A percentile compares a stretch with the other conserved stretches of the same genome.
phyloP scores from a whole-genome alignment of 1,140 invertebrate genomes.

The Drosophila nigrodunni region DNA sequence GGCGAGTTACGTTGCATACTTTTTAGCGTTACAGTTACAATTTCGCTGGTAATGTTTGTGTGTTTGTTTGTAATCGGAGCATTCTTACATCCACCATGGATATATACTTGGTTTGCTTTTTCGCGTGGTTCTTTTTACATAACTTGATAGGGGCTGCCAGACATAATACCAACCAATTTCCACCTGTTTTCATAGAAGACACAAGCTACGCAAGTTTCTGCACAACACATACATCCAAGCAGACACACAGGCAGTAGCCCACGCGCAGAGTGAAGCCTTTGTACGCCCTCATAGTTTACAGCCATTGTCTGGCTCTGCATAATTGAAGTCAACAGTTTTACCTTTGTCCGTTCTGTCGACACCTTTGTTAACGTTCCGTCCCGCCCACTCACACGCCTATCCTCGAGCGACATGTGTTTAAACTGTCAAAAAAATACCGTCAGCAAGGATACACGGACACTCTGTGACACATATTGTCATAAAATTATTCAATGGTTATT shows the following conservation, averaged over 20 bases:
- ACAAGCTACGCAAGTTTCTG: constrained; percentile 9
- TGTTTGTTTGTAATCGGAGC: background rate
- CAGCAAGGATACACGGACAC: constrained; percentile 44
- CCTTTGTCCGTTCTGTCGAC: background rate
- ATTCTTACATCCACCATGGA: background rate
- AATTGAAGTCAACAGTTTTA: constrained; percentile 63
- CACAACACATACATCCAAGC: constrained; percentile 16
- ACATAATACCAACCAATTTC: constrained; percentile 65
- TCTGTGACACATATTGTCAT: constrained; percentile 84
- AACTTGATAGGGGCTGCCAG: constrained; percentile 69
- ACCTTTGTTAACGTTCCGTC: background rate
- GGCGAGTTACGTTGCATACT: constrained; percentile 62
- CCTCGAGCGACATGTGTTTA: constrained; percentile 68
- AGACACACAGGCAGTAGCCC: constrained; percentile 21
- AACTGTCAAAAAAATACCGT: constrained; percentile 77
- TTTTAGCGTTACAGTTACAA: constrained; percentile 55
- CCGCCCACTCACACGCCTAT: constrained; percentile 12
- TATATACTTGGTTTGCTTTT: constrained; percentile 25
- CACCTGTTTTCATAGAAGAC: constrained; percentile 53
- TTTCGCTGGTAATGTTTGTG: background rate
- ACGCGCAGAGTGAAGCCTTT: constrained; percentile 21
- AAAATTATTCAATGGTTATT: constrained; percentile 84
- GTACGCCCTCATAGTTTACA: constrained; percentile 68
- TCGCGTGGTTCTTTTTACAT: constrained; percentile 56
- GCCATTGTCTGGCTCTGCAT: constrained; percentile 61